Conservation (phyloP, 2,888 invertebrate genomes). For the Euphydryas editha region DNA sequence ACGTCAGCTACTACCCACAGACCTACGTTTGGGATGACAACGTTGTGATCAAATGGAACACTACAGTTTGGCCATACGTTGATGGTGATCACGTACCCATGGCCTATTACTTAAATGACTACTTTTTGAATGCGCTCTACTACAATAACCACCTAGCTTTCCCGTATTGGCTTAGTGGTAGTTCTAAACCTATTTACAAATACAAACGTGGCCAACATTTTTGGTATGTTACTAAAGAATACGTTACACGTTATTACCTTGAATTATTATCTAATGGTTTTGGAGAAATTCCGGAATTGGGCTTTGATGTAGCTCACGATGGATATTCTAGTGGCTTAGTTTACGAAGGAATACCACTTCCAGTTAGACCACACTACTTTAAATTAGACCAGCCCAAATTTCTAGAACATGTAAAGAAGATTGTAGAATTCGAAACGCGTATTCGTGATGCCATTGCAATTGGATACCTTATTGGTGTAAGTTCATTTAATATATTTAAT, state of each 20-base stretch:
- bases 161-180: conserved; percentile 86
- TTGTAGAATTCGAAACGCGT: conserved; percentile 27
- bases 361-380: conserved; percentile 42
- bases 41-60: conserved; percentile 85
- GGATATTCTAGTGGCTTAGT: conserved; percentile 71
- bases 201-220: conserved; percentile 86
- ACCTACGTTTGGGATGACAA: conserved; percentile 71
- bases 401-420: conserved; percentile 19
- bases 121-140: conserved; percentile 86
- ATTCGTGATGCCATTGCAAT: conserved; percentile 33
- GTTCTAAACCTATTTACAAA: conserved; percentile 74
- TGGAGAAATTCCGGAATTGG: conserved; percentile 85
- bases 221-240: conserved; percentile 86
- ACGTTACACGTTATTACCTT: conserved; percentile 88
- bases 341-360: conserved; percentile 40
- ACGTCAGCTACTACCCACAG: conserved; percentile 60
- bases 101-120: conserved; percentile 89
- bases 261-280: conserved; percentile 89
- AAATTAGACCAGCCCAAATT: conserved; percentile 18
- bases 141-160: conserved; percentile 85
- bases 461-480: conserved; percentile 31
- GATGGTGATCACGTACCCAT: conserved; percentile 81
- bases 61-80: conserved; percentile 82
- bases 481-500: conserved; percentile 14
- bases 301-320: conserved; percentile 79